Base-by-base conservation (phyloP, 37 sponge, comb jelly and placozoan species). In the Chondrilla cf. caribensis region DNA sequence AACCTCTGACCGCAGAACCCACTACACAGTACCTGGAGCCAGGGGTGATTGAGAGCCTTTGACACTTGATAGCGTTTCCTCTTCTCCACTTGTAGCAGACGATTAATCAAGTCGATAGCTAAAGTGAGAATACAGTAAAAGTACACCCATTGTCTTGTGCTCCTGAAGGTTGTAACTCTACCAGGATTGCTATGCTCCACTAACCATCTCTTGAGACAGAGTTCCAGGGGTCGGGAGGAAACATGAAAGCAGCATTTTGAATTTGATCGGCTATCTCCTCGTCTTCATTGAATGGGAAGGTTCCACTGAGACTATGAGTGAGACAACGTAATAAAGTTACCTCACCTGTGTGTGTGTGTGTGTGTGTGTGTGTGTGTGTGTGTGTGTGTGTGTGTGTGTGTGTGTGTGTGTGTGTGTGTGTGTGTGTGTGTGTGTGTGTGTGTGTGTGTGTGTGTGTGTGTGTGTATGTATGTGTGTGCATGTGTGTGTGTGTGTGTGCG, bases 201-300 rank as follows among this genome's bases (percentile, higher is more conserved):
- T 82, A 25, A 93, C 94, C 94, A 70, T 98, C 96, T 14, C 51
- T 58, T 6, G 94, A 82, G 60, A 98, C 87, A 28, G 88, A 37
- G 35, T 83, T 85, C 99, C 99, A 98, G 8, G 99, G 99, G 67
- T 98, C 95, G 2, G 90, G 86, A 3, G 99, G 99, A 51, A 89
- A 98, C 99, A 98, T 98, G 90, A 98, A 98, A 17, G 94, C 92
- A 60, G 96, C 99, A 77, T 95, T 98, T 35, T 95, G 88, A 70
- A 98, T 98, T 85, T 98, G 99, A 65, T 98, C 99, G 11, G 85
- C 55, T 68, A 98, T 95, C 24, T 95, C 99, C 77, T 98, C 99
- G 57, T 98, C 96, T 64, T 98, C 99, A 47, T 95, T 98, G 89
- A 98, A 98, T 9, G 99, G 99, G 78, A 98, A 98, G 9, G 99